phyloP scores from a whole-genome alignment of 2,797 vertebrate genomes.

The Benthosema pterotum region DNA sequence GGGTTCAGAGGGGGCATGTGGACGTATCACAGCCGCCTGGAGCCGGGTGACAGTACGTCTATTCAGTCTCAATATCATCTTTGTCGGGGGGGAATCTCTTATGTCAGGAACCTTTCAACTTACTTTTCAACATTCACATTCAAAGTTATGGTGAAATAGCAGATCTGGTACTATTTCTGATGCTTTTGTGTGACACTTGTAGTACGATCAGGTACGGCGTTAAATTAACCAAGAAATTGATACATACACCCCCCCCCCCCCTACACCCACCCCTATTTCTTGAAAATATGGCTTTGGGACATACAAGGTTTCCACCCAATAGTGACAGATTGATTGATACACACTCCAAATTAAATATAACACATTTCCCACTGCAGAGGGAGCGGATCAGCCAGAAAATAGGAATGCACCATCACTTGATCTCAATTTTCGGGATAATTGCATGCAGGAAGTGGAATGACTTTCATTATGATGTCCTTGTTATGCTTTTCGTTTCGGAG shows the following conservation, averaged over 20 bases:
- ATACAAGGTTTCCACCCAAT: too few species aligned
- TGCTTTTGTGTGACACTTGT: too few species aligned
- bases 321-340: constrained; percentile 54
- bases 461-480: constrained; percentile 13
- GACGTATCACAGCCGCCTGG: constrained; percentile 56
- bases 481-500: too few species aligned
- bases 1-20: constrained; percentile 69
- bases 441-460: constrained; percentile 41
- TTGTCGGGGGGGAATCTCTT: too few species aligned
- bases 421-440: constrained; percentile 45
- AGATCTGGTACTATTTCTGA: too few species aligned
- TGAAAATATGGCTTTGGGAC: too few species aligned
- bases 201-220: too few species aligned
- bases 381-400: constrained; percentile 35
- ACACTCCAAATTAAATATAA: constrained; percentile 43
- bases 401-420: constrained; percentile 51
- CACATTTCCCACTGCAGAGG: constrained; percentile 50
- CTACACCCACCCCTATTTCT: too few species aligned
- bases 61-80: background rate
- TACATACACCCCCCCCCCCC: too few species aligned
- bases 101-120: too few species aligned
- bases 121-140: background rate
- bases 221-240: too few species aligned
- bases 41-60: constrained; percentile 52
- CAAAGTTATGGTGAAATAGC: too few species aligned